Conservation (phyloP, 2,797 vertebrate species). For the Sternotherus odoratus region DNA sequence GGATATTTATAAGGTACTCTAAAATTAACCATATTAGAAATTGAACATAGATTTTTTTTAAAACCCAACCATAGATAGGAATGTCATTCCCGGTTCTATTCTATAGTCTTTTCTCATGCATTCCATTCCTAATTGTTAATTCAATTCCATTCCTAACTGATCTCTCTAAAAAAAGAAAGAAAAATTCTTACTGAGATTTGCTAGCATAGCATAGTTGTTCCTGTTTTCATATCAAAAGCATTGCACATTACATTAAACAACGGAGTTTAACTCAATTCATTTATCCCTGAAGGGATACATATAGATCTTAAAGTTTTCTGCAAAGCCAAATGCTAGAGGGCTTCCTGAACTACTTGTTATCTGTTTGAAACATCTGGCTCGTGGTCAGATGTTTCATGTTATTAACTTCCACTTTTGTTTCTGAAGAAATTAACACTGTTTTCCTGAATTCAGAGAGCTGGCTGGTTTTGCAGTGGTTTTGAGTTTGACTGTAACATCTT, state of each 20-base stretch:
- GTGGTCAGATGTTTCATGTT: slow-evolving; percentile 69
- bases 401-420: slow-evolving; percentile 69
- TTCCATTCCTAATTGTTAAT: background rate
- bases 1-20: background rate
- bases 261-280: background rate
- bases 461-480: slow-evolving; percentile 41
- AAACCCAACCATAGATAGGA: background rate
- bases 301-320: slow-evolving; percentile 52
- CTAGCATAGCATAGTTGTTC: background rate
- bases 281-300: slow-evolving; percentile 40
- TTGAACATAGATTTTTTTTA: background rate
- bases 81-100: background rate
- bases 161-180: no score
- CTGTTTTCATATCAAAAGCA: background rate
- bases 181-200: no score
- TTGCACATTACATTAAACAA: background rate
- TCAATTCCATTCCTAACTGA: background rate
- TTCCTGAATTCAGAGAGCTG: slow-evolving; percentile 35
- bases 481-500: slow-evolving; percentile 68
- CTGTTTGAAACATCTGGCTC: slow-evolving; percentile 59
- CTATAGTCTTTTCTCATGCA: background rate
- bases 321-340: slow-evolving; percentile 55
- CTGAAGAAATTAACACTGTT: slow-evolving; percentile 66
- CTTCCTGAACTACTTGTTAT: slow-evolving; percentile 65
- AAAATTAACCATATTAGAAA: background rate